Evolutionary conservation across 2,113 vertebrate species (phyloP), one percentile per base, ranked within the genome.

Genomic region (Ciconia boyciana): DNA sequence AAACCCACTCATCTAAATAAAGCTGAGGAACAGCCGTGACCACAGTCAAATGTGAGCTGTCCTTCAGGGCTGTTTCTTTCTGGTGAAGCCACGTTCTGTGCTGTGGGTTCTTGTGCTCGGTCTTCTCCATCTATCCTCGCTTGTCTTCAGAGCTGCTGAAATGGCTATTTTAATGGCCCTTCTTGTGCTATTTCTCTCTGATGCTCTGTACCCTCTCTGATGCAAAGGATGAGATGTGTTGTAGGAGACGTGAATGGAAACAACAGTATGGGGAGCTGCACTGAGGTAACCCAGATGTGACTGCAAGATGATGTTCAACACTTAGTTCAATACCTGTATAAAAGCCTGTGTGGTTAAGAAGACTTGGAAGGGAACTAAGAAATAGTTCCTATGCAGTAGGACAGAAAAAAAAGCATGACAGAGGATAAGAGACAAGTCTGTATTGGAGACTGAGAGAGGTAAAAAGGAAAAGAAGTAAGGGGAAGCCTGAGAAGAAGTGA

Each of bases 91-190:
- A 0, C 2, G 0, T 25, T 58, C 69, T 13, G 14, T 55, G 49
- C 66, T 76, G 22, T 31, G 31, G 21, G 25, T 62, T 71, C 60
- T 57, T 12, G 5, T 39, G 36, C n/a, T 69, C 34, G 10, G 17
- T 48, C 32, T 64, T 80, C 26, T 12, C 69, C 1, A 0, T n/a
- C 39, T 51, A 4, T 3, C 0, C 14, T 55, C 0, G 0, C 52
- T 19, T 61, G 15, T 36, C 21, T 44, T 51, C 58, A 36, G 61
- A 61, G 48, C 4, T 24, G 61, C 26, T 51, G 74, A 18, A 61
- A 5, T 9, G 16, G 41, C 34, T 16, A 0, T 46, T 90, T 41
- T 21, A n/a, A 6, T 18, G 34, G 7, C 55, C 14, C 11, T 75
- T 51, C 26, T 36, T n/a, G 13, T 13, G 12, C 12, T 11, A 0